Base-by-base conservation (phyloP, 2,888 invertebrate species). In the Leptopterna dolabrata region DNA sequence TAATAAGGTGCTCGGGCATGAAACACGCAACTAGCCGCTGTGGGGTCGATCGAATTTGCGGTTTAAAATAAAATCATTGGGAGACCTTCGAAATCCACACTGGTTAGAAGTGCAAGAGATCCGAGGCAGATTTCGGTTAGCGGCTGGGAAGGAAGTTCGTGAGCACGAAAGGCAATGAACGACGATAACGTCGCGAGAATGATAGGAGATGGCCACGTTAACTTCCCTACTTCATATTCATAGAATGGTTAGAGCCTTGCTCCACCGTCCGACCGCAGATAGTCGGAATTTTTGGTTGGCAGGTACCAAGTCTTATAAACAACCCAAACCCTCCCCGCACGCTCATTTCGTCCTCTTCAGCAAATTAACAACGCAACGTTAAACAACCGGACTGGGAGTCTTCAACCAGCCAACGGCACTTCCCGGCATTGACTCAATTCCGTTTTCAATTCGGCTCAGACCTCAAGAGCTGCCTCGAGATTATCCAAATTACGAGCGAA, bases 191-290 rank as follows among this genome's bases (percentile, higher is more conserved):
- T 45, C 78, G 73, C 30, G 30, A 45, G 78, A 78, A 45, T 78
- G 78, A 78, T 78, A 78, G 43, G 78, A 45, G 78, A 78, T 78
- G 45, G 78, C 43, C 78, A 78, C 78, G 78, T 45, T 78, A 78
- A 45, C 78, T 43, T 43, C 27, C 45, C 78, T 78, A 43, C 45
- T 78, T 78, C 78, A 78, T 78, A 78, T 78, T 78, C 78, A 78
- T 78, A 78, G 78, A 78, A 73, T 73, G 19, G 73, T 73, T 73
- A 73, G 73, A 41, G 36, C 73, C 71, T 29, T 73, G 24, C 63
- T 30, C 73, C 36, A 24, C 16, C 43, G 1, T 14, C 78, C 43
- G 1, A 0, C 78, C 19, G 19, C 19, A 24, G 45, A 27, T 45
- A 30, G 43, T 76, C 41, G 45, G 78, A 78, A 78, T 78, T 43